Evolutionary conservation across 2,888 invertebrate genomes (phyloP).

Genomic region (Calameuta idolon): DNA sequence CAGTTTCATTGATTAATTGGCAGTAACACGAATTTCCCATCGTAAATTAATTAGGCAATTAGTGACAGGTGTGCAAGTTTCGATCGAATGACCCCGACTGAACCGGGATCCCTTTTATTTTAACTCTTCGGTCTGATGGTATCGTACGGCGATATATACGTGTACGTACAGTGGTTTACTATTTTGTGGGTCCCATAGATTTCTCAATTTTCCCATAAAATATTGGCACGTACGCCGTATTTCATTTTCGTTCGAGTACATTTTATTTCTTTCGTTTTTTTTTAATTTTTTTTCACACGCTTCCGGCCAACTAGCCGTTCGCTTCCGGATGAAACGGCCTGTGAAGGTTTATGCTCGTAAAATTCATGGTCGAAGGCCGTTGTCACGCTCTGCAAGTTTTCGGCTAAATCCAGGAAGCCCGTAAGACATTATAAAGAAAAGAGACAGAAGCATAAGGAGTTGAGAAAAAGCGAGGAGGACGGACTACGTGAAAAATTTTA

Average conservation of each 20-base stretch:
- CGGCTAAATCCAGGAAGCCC: not conserved
- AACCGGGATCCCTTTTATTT: not conserved
- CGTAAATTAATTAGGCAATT: not conserved
- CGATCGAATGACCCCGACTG: not conserved
- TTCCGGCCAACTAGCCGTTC: not conserved
- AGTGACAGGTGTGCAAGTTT: not conserved
- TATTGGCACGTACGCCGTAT: not conserved
- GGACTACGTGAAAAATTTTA: not conserved
- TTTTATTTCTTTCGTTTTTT: not conserved
- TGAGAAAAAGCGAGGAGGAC: not conserved
- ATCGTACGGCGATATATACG: not conserved
- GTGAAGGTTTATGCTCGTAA: not conserved
- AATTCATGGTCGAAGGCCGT: not conserved
- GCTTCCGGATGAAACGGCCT: not conserved
- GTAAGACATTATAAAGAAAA: not conserved
- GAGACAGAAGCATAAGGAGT: not conserved
- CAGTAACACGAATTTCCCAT: not conserved
- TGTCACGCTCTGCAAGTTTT: not conserved
- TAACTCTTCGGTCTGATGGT: conserved; percentile 7
- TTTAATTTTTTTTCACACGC: not conserved
- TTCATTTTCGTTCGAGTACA: not conserved
- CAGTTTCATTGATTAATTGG: not conserved
- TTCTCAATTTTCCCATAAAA: not conserved
- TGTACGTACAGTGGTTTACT: not conserved
- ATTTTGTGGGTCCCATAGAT: not conserved